Evolutionary conservation across 2,113 vertebrate species (phyloP).

Genomic region (Bambusicola thoracicus): DNA sequence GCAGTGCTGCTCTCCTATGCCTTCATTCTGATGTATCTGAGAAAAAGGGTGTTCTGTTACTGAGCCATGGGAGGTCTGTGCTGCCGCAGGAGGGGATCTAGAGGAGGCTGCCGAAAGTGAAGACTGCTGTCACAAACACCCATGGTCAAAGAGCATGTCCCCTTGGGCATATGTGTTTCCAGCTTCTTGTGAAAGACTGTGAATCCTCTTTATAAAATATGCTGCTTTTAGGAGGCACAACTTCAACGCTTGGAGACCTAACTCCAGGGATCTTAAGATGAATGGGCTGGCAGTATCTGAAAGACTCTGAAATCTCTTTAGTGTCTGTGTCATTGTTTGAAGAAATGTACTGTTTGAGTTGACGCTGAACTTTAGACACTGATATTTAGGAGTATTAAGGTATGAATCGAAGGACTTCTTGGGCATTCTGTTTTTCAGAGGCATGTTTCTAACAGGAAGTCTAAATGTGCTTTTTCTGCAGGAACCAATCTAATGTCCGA

Average conservation of each 20-base stretch:
- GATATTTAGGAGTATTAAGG: not conserved
- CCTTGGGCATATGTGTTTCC: not conserved
- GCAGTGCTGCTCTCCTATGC: too few species aligned
- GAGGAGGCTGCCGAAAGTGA: not conserved
- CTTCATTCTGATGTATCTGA: rapidly evolving
- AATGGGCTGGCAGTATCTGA: not conserved
- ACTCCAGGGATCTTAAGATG: not conserved
- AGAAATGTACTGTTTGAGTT: not conserved
- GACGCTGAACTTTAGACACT: too few species aligned
- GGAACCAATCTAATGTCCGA: conserved; percentile 95
- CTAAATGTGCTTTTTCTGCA: conserved; percentile 54
- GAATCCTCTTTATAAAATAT: not conserved
- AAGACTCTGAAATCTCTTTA: not conserved
- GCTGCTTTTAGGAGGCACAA: not conserved
- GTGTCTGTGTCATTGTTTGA: not conserved
- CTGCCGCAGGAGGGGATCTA: rapidly evolving
- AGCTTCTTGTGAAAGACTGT: not conserved
- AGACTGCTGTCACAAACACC: not conserved
- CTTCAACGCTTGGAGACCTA: not conserved
- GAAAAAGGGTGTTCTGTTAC: not conserved
- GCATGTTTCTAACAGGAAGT: not conserved
- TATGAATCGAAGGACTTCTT: not conserved
- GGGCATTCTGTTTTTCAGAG: not conserved
- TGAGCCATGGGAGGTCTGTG: not conserved
- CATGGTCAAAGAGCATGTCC: not conserved